A percentile compares a stretch with the other conserved stretches of the same genome.
These are phyloP conservation scores for Uropetala carovei DNA, from an alignment of 2,888 invertebrate genomes.

Conservation along the genomic window DNA sequence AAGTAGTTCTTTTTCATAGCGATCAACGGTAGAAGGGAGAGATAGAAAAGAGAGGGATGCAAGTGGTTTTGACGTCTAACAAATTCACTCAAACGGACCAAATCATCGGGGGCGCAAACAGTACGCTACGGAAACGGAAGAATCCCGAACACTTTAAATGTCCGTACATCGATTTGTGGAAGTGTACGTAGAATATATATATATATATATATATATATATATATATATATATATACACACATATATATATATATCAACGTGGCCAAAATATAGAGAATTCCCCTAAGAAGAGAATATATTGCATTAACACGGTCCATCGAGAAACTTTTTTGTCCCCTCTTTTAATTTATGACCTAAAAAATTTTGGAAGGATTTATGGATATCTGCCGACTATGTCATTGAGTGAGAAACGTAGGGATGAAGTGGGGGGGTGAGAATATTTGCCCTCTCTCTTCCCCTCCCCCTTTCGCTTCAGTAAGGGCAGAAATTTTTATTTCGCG, in stretches of 20 bases:
- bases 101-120: background rate
- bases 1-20: background rate
- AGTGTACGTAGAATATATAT: no score
- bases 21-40: background rate
- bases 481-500: background rate
- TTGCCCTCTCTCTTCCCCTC: background rate
- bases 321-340: background rate
- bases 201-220: no score
- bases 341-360: constrained; percentile 53
- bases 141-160: no score
- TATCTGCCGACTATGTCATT: constrained; percentile 14
- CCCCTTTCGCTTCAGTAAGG: background rate
- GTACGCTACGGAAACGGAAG: no score
- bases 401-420: constrained; percentile 36
- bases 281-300: background rate
- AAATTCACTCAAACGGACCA: constrained; percentile 25
- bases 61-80: constrained; percentile 53
- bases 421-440: background rate
- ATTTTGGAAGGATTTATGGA: constrained; percentile 45
- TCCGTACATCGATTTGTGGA: no score
- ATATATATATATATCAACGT: no score
- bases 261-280: background rate
- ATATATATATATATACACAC: no score
- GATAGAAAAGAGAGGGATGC: background rate
- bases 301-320: constrained; percentile 50